Evolutionary conservation across 2,888 invertebrate species (phyloP).

Genomic region (Amiota communis): DNA sequence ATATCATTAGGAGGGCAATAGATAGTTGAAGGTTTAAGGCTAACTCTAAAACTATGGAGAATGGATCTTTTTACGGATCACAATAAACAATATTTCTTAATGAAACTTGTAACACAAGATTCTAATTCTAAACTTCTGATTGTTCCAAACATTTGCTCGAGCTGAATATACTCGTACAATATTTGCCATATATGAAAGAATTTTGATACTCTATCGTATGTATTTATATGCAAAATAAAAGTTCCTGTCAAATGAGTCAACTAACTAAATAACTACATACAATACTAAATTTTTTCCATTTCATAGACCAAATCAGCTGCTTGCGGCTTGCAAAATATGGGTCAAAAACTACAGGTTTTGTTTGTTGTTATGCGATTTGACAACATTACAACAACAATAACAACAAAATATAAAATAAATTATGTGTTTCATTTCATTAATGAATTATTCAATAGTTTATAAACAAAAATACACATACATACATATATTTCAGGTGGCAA

Average conservation of each 20-base stretch:
- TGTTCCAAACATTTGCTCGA: too few species aligned
- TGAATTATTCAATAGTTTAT: conserved; percentile 57
- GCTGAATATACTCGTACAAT: too few species aligned
- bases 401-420: conserved; percentile 22
- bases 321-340: conserved; percentile 47
- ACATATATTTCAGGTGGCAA: conserved; percentile 38
- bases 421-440: conserved; percentile 56
- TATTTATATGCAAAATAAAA: neutral
- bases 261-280: too few species aligned
- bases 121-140: too few species aligned
- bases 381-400: conserved; percentile 25
- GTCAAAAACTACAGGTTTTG: conserved; percentile 62
- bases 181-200: neutral
- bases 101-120: too few species aligned
- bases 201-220: neutral
- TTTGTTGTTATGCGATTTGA: conserved; percentile 29
- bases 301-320: neutral
- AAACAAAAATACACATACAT: neutral
- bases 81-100: too few species aligned
- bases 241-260: conserved; percentile 21
- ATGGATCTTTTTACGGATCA: too few species aligned
- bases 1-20: too few species aligned
- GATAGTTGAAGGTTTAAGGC: too few species aligned
- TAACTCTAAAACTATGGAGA: too few species aligned
- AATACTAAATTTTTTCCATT: neutral